These are phyloP conservation scores for Brachionus rubens DNA, from an alignment of 1,140 invertebrate species.

Conservation along the genomic window DNA sequence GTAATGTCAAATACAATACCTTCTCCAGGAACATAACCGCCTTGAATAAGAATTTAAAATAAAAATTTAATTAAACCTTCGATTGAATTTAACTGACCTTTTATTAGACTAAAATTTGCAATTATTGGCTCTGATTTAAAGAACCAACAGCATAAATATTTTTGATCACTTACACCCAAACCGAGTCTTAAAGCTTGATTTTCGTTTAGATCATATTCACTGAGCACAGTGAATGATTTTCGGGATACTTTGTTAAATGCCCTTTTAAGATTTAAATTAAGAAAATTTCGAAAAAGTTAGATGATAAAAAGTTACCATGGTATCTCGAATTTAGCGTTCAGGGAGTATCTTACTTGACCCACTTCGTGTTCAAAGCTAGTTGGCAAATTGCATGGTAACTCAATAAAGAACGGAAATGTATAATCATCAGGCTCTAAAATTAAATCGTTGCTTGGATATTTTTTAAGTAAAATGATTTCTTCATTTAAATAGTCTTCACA, in stretches of 20 bases:
- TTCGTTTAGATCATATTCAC: constrained; percentile 54
- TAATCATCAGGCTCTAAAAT: constrained; percentile 53
- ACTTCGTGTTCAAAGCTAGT: constrained; percentile 61
- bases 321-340: constrained; percentile 59
- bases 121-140: constrained; percentile 28
- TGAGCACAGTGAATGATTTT: constrained; percentile 54
- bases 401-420: constrained; percentile 61
- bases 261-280: not conserved
- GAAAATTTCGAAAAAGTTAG: not conserved
- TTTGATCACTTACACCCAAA: constrained; percentile 19
- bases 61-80: not conserved
- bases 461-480: not conserved
- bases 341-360: constrained; percentile 61
- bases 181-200: not conserved
- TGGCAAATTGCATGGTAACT: constrained; percentile 60
- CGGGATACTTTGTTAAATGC: constrained; percentile 50
- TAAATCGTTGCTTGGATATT: not conserved
- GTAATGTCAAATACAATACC: constrained; percentile 9
- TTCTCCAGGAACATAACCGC: constrained; percentile 30
- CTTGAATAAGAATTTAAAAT: not conserved
- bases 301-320: constrained; percentile 54
- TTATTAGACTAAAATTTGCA: constrained; percentile 16
- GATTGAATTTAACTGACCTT: not conserved
- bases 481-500: constrained; percentile 22
- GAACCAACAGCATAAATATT: constrained; percentile 18